A percentile compares a stretch with the other conserved stretches of the same genome.
phyloP scores from a whole-genome alignment of 1,140 invertebrate species.

The Caenorhabditis briggsae region DNA sequence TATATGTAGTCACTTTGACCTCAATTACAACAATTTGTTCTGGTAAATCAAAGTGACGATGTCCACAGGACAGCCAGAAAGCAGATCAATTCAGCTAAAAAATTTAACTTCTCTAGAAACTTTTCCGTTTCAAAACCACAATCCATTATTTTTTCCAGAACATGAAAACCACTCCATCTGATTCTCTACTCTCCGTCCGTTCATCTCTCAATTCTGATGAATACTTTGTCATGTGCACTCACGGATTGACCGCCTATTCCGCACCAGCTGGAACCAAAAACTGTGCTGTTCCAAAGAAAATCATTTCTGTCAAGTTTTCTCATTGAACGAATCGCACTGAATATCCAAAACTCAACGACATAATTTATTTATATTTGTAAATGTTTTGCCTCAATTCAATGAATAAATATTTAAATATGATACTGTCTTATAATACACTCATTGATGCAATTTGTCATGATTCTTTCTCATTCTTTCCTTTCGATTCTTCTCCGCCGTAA shows the following conservation, averaged over 20 bases:
- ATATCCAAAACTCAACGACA: not conserved
- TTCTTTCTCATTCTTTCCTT: conserved; percentile 6
- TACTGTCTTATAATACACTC: not conserved
- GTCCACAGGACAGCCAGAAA: no score
- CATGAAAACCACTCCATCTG: conserved; percentile 18
- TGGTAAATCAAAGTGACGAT: no score
- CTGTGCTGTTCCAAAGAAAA: conserved; percentile 13
- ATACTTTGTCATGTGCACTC: conserved; percentile 8
- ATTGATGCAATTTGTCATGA: not conserved
- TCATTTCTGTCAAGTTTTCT: conserved; percentile 45
- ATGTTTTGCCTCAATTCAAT: conserved; percentile 3
- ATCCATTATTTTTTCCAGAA: not conserved
- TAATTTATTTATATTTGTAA: not conserved
- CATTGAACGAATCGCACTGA: conserved; percentile 26
- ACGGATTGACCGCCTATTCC: conserved; percentile 21
- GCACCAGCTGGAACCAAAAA: conserved; percentile 27
- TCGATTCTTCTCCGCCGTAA: not conserved
- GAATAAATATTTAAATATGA: not conserved
- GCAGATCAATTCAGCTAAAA: no score
- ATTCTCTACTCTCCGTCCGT: not conserved
- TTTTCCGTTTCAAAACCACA: not conserved
- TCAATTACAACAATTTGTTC: no score
- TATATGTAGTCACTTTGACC: no score
- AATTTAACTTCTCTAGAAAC: no score
- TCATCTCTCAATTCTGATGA: not conserved